Evolutionary conservation across 2,113 vertebrate genomes (phyloP).

Genomic region (Chaenogobius annularis): DNA sequence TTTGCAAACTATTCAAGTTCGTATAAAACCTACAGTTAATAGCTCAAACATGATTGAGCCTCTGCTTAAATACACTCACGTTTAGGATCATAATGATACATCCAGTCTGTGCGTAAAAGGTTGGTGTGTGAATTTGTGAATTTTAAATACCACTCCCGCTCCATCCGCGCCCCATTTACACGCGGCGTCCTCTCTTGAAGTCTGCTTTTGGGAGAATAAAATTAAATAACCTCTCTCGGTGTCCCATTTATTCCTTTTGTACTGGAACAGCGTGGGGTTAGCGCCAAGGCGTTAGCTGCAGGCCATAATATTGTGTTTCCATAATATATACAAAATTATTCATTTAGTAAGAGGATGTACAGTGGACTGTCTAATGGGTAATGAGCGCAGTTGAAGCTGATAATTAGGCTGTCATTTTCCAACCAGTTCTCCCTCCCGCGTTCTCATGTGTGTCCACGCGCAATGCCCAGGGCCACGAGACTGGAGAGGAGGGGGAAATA

Average conservation of each 20-base stretch:
- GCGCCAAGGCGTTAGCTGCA: slow-evolving; percentile 75
- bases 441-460: slow-evolving; percentile 1
- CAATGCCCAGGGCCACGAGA: slow-evolving; percentile 66
- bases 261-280: slow-evolving; percentile 76
- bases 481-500: slow-evolving; percentile 36
- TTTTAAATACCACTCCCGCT: slow-evolving; percentile 40
- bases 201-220: slow-evolving; percentile 68
- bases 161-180: slow-evolving; percentile 55
- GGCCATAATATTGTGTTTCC: slow-evolving; percentile 80
- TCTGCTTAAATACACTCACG: background rate
- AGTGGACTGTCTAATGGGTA: slow-evolving; percentile 83
- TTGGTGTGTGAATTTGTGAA: slow-evolving; percentile 75
- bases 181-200: slow-evolving; percentile 67
- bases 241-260: slow-evolving; percentile 81
- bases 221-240: slow-evolving; percentile 81
- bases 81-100: slow-evolving; percentile 25
- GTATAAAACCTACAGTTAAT: background rate
- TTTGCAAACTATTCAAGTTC: background rate
- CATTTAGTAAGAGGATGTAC: slow-evolving; percentile 82
- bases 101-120: slow-evolving; percentile 25
- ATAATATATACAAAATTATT: slow-evolving; percentile 86
- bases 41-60: background rate
- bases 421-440: slow-evolving; percentile 67
- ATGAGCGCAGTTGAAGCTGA: slow-evolving; percentile 78
- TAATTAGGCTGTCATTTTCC: slow-evolving; percentile 84